These are phyloP conservation scores for Zeugodacus cucurbitae DNA, from an alignment of 1,140 invertebrate genomes.

Conservation along the genomic window DNA sequence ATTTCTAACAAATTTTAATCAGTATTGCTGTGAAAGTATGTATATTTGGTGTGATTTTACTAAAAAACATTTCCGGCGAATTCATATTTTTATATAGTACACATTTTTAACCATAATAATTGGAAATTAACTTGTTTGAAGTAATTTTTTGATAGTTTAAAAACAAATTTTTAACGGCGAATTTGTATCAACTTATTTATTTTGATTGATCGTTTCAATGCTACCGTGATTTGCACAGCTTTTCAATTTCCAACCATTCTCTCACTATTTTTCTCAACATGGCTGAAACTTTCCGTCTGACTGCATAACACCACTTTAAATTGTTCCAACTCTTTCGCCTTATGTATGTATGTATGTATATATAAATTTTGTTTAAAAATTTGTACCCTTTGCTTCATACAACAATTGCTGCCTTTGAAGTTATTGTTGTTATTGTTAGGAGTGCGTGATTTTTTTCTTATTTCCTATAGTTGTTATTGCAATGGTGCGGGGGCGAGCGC, in stretches of 20 bases:
- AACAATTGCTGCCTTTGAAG: slow-evolving; percentile 32
- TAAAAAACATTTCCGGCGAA: not conserved
- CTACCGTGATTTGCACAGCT: not conserved
- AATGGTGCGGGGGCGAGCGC: not conserved
- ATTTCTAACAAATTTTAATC: too few species aligned
- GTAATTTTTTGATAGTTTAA: too few species aligned
- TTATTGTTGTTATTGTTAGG: slow-evolving; percentile 29
- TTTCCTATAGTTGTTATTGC: slow-evolving; percentile 1
- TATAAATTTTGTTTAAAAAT: not conserved
- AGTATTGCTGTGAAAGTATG: too few species aligned
- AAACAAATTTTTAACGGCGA: too few species aligned
- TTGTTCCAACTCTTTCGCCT: slow-evolving; percentile 20
- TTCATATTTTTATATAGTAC: too few species aligned
- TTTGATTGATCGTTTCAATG: not conserved
- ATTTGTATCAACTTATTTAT: too few species aligned
- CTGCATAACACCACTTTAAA: slow-evolving; percentile 14
- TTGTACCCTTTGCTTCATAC: slow-evolving; percentile 18
- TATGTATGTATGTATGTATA: not conserved
- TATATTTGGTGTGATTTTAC: too few species aligned
- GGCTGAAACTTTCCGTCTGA: not conserved
- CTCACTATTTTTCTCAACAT: not conserved
- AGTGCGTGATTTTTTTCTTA: not conserved
- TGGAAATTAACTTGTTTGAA: too few species aligned
- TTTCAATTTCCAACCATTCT: not conserved
- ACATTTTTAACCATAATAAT: too few species aligned